A percentile compares a stretch with the other conserved stretches of the same genome.
Conservation (phyloP, 1,140 invertebrate genomes). For the Radopholus similis region DNA sequence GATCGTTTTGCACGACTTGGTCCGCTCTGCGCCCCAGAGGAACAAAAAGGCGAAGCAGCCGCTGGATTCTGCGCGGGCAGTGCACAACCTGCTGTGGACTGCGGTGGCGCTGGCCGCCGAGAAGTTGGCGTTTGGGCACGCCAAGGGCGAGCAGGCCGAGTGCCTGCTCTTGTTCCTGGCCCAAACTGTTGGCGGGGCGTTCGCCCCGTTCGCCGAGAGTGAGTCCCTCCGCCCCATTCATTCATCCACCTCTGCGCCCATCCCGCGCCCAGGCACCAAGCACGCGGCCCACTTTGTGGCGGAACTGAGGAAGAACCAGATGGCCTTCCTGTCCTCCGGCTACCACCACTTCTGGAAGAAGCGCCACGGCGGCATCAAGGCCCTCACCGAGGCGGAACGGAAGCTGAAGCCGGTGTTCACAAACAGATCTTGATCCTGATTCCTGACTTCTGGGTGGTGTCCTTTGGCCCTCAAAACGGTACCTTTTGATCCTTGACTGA, state of each 20-base stretch:
- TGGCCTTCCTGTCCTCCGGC: neutral
- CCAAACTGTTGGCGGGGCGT: neutral
- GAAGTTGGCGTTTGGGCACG: neutral
- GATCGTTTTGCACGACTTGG: too few species aligned
- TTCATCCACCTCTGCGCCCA: neutral
- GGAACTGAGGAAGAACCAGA: neutral
- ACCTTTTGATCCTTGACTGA: too few species aligned
- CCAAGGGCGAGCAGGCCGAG: neutral
- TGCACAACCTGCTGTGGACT: neutral
- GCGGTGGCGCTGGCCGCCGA: neutral
- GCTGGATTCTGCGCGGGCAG: too few species aligned
- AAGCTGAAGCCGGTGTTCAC: too few species aligned
- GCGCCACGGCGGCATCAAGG: too few species aligned
- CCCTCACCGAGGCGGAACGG: too few species aligned
- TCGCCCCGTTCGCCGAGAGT: neutral
- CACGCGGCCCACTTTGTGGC: neutral
- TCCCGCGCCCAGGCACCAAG: neutral
- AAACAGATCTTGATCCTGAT: too few species aligned
- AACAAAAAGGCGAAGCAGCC: too few species aligned
- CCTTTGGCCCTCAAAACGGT: too few species aligned
- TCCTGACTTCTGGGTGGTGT: too few species aligned
- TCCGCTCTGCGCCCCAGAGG: too few species aligned
- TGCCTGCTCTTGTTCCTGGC: neutral
- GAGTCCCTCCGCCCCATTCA: neutral
- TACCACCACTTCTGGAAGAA: neutral